Percentiles rank a stretch among this genome's conserved stretches.
Conservation (phyloP, 2,113 vertebrate species). For the Microcebus griseorufus region DNA sequence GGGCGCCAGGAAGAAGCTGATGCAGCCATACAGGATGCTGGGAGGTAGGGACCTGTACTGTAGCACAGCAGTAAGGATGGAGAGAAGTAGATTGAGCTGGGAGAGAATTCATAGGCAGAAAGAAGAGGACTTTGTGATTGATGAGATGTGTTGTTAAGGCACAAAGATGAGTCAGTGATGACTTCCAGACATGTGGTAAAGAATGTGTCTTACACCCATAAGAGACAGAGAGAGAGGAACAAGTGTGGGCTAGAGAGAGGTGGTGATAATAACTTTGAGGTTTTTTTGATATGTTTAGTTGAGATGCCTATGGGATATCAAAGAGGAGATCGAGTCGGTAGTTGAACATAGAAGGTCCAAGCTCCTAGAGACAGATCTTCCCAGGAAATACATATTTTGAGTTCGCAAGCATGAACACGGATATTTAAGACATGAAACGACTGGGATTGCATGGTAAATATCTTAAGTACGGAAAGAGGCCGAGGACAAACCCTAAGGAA, state of each 20-base stretch:
- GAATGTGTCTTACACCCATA: not conserved
- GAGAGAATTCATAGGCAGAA: not conserved
- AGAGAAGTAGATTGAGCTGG: not conserved
- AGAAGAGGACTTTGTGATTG: not conserved
- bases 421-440: not conserved
- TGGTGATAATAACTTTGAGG: not conserved
- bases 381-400: not conserved
- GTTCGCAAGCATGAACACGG: not conserved
- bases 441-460: not conserved
- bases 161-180: not conserved
- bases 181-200: not conserved
- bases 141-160: not conserved
- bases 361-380: not conserved
- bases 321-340: not conserved
- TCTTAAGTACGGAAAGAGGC: not conserved
- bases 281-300: not conserved
- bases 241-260: not conserved
- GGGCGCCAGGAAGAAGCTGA: not conserved
- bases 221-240: not conserved
- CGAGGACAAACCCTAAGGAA: not conserved
- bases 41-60: not conserved
- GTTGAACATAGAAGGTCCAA: not conserved
- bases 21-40: too few species aligned
- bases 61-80: not conserved
- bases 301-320: not conserved